Percentiles rank a stretch among this genome's conserved stretches.
Conservation (phyloP, 2,797 vertebrate species). For the Sebastiscus albofasciatus region DNA sequence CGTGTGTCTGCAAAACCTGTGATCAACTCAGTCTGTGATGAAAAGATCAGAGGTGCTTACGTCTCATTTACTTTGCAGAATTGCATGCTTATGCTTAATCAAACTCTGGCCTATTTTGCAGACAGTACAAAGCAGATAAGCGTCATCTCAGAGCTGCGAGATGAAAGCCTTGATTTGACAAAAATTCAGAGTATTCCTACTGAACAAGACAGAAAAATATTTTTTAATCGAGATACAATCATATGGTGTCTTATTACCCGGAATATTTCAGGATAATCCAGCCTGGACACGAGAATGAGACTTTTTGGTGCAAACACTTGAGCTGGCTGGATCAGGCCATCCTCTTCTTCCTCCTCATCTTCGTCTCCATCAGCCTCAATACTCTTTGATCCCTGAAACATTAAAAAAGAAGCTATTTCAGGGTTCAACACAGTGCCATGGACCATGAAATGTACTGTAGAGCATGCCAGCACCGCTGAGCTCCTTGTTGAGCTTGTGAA, state of each 20-base stretch:
- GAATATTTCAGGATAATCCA: slow-evolving; percentile 98
- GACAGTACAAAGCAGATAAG: slow-evolving; percentile 35
- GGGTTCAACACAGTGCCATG: slow-evolving; percentile 42
- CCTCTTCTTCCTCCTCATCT: slow-evolving; percentile 85
- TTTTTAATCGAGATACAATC: slow-evolving; percentile 60
- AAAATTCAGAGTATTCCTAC: slow-evolving; percentile 34
- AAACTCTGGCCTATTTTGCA: slow-evolving; percentile 30
- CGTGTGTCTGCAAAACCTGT: slow-evolving; percentile 5
- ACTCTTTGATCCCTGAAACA: slow-evolving; percentile 90
- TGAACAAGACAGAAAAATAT: slow-evolving; percentile 35
- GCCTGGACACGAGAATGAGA: slow-evolving; percentile 95
- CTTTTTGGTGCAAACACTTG: slow-evolving; percentile 99
- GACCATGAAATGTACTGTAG: background rate
- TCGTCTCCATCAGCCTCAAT: slow-evolving; percentile 88
- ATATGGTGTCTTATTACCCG: slow-evolving; percentile 85
- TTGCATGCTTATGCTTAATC: slow-evolving; percentile 12
- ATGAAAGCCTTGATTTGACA: slow-evolving; percentile 51
- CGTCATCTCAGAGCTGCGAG: slow-evolving; percentile 30
- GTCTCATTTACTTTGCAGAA: slow-evolving; percentile 25
- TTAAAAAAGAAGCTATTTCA: slow-evolving; percentile 53
- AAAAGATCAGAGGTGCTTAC: slow-evolving; percentile 26
- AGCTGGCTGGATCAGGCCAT: slow-evolving; percentile 94
- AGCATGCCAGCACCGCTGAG: slow-evolving; percentile 21
- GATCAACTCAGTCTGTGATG: slow-evolving; percentile 10
- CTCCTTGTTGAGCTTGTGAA: slow-evolving; percentile 19